These are phyloP conservation scores for Theristicus caerulescens DNA, from an alignment of 2,113 vertebrate species.

Conservation along the genomic window DNA sequence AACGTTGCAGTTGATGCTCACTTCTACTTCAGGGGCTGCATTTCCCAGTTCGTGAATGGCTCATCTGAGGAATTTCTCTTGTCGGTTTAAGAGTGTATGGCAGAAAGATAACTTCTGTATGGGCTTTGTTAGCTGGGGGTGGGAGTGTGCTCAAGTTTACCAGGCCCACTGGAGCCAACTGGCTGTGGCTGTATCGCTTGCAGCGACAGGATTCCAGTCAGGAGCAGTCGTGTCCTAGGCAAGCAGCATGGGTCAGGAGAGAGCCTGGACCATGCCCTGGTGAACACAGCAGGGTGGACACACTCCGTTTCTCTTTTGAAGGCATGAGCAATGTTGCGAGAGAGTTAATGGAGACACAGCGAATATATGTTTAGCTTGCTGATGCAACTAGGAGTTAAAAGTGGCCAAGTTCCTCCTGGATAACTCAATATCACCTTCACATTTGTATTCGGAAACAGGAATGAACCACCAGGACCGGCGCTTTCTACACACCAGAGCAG, in stretches of 20 bases:
- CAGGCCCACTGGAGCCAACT: background rate
- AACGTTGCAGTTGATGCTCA: background rate
- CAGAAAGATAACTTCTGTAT: background rate
- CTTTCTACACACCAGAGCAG: background rate
- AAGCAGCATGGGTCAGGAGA: background rate
- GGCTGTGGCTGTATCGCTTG: background rate
- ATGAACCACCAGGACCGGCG: background rate
- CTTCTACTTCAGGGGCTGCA: background rate
- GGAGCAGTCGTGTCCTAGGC: background rate
- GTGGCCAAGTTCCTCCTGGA: background rate
- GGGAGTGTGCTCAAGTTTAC: background rate
- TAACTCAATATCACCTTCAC: background rate
- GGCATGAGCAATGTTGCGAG: background rate
- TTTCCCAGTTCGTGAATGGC: background rate
- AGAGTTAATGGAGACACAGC: background rate
- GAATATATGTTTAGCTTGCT: background rate
- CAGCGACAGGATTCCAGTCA: accelerated
- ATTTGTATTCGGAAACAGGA: background rate
- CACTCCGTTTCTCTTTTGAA: background rate
- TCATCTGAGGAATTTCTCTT: background rate
- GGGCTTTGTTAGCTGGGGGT: background rate
- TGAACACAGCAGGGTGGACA: background rate
- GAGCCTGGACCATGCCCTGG: background rate
- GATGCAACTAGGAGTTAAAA: background rate
- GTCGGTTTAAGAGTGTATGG: background rate